These are phyloP conservation scores for Willowsia nigromaculata DNA, from an alignment of 2,888 invertebrate genomes.

Conservation along the genomic window DNA sequence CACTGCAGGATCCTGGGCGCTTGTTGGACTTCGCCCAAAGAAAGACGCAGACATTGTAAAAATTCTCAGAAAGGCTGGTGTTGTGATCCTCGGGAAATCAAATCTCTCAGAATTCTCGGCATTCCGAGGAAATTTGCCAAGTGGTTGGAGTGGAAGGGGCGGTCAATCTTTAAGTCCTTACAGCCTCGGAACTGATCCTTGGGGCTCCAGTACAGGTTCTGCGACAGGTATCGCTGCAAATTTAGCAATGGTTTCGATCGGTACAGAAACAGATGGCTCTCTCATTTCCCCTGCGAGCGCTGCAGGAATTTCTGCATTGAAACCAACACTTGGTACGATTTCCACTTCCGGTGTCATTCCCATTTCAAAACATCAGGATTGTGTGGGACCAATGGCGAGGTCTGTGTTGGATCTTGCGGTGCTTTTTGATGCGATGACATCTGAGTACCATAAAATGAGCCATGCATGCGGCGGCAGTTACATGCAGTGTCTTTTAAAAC, in stretches of 20 bases:
- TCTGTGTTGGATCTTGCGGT: slow-evolving; percentile 57
- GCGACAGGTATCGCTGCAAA: slow-evolving; percentile 65
- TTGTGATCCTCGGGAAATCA: slow-evolving; percentile 71
- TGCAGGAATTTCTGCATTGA: slow-evolving; percentile 57
- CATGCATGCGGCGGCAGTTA: slow-evolving; percentile 11
- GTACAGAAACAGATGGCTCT: slow-evolving; percentile 71
- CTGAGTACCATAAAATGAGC: background rate
- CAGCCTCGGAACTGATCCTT: slow-evolving; percentile 47
- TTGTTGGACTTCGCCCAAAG: slow-evolving; percentile 54
- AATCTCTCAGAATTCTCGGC: slow-evolving; percentile 71
- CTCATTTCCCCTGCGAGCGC: slow-evolving; percentile 56
- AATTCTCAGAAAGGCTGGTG: slow-evolving; percentile 58
- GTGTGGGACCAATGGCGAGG: slow-evolving; percentile 73
- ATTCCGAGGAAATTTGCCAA: slow-evolving; percentile 66
- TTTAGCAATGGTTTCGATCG: slow-evolving; percentile 65
- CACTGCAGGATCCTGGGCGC: slow-evolving; percentile 67
- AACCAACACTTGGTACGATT: slow-evolving; percentile 57
- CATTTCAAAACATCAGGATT: slow-evolving; percentile 68
- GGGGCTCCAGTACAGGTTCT: slow-evolving; percentile 67
- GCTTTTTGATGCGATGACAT: slow-evolving; percentile 38
- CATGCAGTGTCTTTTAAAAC: background rate
- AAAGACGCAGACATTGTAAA: slow-evolving; percentile 66
- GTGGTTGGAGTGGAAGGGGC: slow-evolving; percentile 73
- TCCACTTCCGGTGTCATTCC: slow-evolving; percentile 69
- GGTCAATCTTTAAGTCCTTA: slow-evolving; percentile 65